Evolutionary conservation across 2,113 vertebrate genomes (phyloP), one percentile per base, ranked within the genome.

Genomic region (Aythya baeri): DNA sequence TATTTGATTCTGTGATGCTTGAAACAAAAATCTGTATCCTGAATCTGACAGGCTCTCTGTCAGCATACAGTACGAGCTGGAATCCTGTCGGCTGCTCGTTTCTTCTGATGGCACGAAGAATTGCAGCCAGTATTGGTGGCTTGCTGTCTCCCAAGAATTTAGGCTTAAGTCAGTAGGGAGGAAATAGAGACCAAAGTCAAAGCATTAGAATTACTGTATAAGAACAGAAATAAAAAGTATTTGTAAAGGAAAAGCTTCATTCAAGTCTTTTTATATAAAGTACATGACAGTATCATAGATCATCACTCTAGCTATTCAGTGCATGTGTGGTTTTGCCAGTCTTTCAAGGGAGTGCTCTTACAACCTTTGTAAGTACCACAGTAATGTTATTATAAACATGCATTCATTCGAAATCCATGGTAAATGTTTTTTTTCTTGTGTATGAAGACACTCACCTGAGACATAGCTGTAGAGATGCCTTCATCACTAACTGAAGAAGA

Each of bases 11-110:
- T 71, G 95, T 91, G 78, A 98, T 97, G 55, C 97, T 94, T 74
- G 98, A 97, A 59, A 98, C 29, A 50, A 98, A 97, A 8, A 98
- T 5, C 91, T 99, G 98, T 46, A 98, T 9, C 95, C 98, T 98
- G 11, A 88, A 50, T 15, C 76, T 96, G 62, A 21, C 54, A 87
- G 96, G 77, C 4, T 95, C 66, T 13, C 71, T 91, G 34, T 99
- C 98, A 14, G 96, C 25, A 74, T 98, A 98, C 44, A 96, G 94
- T 20, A 98, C 95, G 36, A 98, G 11, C 91, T 99, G 97, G 61
- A 98, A 97, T 58, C 98, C 98, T 0, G 93, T 73, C 4, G 89
- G 34, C 49, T 91, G 97, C 20, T 89, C 11, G 5, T 98, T 97
- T 74, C 95, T 93, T 93, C 96, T 98, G 61, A 98, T 93, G 36